Base-by-base conservation (phyloP, 2,888 invertebrate genomes). In the Drosophila prostipennis region DNA sequence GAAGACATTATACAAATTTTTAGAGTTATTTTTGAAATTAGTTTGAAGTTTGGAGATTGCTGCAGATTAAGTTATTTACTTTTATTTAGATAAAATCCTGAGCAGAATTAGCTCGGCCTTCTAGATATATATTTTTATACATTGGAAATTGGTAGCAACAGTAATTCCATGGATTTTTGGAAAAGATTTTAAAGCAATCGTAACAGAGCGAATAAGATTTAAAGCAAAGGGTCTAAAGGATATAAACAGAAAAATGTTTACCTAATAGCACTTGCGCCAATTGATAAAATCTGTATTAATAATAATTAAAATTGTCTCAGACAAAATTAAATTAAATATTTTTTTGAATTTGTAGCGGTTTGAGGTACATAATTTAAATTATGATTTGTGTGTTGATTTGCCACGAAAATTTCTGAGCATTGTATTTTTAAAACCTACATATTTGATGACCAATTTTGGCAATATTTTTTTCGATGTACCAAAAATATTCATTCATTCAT, bases 1-100 rank as follows among this genome's bases (percentile, higher is more conserved):
- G 39, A 40, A 32, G 77, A 63, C 77, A 77, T 77, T 6, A 7
- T 49, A 8, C 1, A 37, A 32, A 19, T 51, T 51, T 19, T 5
- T 2, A 16, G 6, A 29, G 6, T 3, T 14, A 14, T 29, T 1
- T 32, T 46, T 4, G 10, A 14, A 10, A 10, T 14, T 4, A 11
- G 14, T 5, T 29, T 1, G 2, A 45, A n/a, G 26, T 45, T 43
- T 3, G 6, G 23, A 23, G 3, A 43, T n/a, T 29, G 4, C 3
- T 14, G 10, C 10, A 11, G 10, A 2, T 46, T 6, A 6, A 13
- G 2, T 29, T 14, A 5, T 8, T 26, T 43, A n/a, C 13, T 43
- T 13, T 13, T 23, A n/a, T 6, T n/a, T 26, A 10, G 1, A 8
- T 32, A 46, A 16, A 11, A 7, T 0, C 26, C 10, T 29, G 10